Evolutionary conservation across 2,888 invertebrate genomes (phyloP).

Genomic region (Ischnura elegans): DNA sequence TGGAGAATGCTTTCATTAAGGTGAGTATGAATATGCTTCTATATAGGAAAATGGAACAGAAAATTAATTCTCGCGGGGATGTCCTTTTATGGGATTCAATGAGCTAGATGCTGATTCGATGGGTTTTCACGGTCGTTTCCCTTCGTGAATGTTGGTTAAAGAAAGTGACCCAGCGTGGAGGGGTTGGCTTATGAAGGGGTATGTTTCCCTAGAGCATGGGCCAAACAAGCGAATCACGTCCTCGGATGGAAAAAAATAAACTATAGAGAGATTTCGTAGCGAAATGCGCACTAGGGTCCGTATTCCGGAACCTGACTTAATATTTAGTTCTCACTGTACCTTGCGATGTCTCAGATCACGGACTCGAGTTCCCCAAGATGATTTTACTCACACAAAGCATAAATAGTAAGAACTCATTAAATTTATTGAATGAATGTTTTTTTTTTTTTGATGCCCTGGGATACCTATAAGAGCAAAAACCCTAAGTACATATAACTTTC

Average conservation of each 20-base stretch:
- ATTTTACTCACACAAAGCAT: too few relatives aligned
- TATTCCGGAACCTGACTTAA: too few relatives aligned
- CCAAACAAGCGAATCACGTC: neutral
- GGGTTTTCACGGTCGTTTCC: neutral
- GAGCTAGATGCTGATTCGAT: neutral
- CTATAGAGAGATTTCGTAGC: too few relatives aligned
- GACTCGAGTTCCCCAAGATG: too few relatives aligned
- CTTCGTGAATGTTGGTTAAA: neutral
- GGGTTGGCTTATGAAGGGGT: neutral
- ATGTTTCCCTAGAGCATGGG: neutral
- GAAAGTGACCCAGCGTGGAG: neutral
- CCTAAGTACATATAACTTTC: too few relatives aligned
- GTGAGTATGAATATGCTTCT: neutral
- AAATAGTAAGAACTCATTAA: too few relatives aligned
- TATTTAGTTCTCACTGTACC: too few relatives aligned
- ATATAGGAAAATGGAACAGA: neutral
- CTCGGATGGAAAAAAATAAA: neutral
- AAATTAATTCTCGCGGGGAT: neutral
- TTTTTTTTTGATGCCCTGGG: too few relatives aligned
- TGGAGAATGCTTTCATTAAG: conserved; percentile 20
- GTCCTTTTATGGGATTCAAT: neutral
- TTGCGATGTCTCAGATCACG: too few relatives aligned
- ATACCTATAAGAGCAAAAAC: too few relatives aligned
- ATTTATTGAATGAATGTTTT: too few relatives aligned
- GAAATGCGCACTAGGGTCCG: too few relatives aligned